phyloP scores from a whole-genome alignment of 2,888 invertebrate genomes.

The Cotesia congregata region DNA sequence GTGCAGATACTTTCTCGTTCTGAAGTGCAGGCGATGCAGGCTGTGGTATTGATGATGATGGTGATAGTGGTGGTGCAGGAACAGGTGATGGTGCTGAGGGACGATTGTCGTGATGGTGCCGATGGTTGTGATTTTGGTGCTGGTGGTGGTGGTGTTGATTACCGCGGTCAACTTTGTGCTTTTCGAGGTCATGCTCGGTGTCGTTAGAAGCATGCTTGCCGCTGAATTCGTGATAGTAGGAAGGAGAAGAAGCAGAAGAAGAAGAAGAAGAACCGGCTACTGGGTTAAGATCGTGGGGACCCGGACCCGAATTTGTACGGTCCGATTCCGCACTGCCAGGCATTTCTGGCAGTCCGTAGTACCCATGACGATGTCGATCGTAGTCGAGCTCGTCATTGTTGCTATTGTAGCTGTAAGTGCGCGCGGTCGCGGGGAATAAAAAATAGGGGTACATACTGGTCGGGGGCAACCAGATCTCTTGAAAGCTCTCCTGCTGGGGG shows the following conservation, averaged over 20 bases:
- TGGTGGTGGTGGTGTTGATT: conserved; percentile 60
- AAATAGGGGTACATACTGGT: conserved; percentile 75
- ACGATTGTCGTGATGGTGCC: conserved; percentile 48
- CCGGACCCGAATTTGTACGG: conserved; percentile 45
- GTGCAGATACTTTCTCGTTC: conserved; percentile 61
- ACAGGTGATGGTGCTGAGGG: conserved; percentile 48
- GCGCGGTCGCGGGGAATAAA: conserved; percentile 74
- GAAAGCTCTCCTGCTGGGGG: conserved; percentile 73
- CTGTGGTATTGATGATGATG: conserved; percentile 59
- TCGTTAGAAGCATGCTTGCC: conserved; percentile 56
- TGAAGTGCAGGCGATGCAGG: conserved; percentile 63
- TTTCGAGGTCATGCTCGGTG: conserved; percentile 62
- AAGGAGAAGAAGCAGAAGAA: conserved; percentile 58
- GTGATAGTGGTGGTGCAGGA: conserved; percentile 60
- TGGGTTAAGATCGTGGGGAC: conserved; percentile 42
- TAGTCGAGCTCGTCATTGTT: conserved; percentile 49
- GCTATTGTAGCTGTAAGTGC: conserved; percentile 56
- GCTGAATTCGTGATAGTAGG: conserved; percentile 53
- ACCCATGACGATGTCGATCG: conserved; percentile 50
- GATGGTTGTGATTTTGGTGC: conserved; percentile 51
- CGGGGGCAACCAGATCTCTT: conserved; percentile 73
- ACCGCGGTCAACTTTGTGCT: conserved; percentile 56
- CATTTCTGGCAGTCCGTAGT: conserved; percentile 59
- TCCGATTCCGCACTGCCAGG: conserved; percentile 56
- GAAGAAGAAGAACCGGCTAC: conserved; percentile 44